Evolutionary conservation across 2,113 vertebrate species (phyloP), one percentile per base, ranked within the genome.

Genomic region (Nothoprocta perdicaria): DNA sequence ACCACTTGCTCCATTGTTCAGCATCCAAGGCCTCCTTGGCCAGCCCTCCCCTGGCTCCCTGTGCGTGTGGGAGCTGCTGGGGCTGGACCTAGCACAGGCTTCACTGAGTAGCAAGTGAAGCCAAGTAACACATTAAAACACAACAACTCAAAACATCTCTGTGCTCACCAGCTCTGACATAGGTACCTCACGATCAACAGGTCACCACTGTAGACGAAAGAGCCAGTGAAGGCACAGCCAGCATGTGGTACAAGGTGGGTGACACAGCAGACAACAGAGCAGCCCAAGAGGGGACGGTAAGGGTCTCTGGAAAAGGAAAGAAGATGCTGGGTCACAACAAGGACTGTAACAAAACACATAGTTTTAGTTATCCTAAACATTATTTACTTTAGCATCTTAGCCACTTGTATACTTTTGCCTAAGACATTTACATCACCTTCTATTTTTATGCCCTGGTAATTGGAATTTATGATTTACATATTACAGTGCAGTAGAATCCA

Each of bases 381-480:
- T 91, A 21, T 48, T 48, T 48, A 48, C 21, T 48, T 48, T 48
- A 48, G 48, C 48, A 48, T 48, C 6, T 1, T 61, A 46, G 65
- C 24, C 74, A 29, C 80, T 72, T 50, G 23, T 46, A 67, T n/a
- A 63, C 61, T 65, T 85, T 86, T 86, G 9, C 43, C 21, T 61
- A 10, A 91, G 87, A 92, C 35, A 57, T 46, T 85, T 86, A 41
- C 24, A 77, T 27, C 52, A 65, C 57, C 93, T 93, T 91, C 92
- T 93, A 84, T 96, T 96, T 96, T 91, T 83, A 88, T 78, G 58
- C 80, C n/a, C 43, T 91, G 38, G 82, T 94, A 94, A 95, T 89
- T 94, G 82, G 86, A 85, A 65, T 88, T 95, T 80, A 93, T 89
- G 84, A 95, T 95, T 95, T 93, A 89, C 92, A 92, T 95, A 93